A percentile compares a stretch with the other conserved stretches of the same genome.
Conservation (phyloP, 2,797 vertebrate species). For the Rhabdomys pumilio region DNA sequence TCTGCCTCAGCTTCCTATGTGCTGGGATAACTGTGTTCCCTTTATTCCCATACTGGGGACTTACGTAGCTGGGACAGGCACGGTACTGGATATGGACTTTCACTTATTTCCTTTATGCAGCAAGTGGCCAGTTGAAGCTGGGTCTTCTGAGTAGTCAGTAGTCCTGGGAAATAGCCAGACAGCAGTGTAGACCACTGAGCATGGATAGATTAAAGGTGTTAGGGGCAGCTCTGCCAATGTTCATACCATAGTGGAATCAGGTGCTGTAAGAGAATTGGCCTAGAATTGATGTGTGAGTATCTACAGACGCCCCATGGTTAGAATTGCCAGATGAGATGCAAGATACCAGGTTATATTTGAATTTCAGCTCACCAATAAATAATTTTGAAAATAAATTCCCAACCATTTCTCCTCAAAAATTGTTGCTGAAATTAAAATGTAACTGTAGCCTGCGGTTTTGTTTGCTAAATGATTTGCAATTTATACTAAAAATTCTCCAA, state of each 20-base stretch:
- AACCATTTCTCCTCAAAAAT: not conserved
- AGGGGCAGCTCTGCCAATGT: not conserved
- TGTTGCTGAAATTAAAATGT: constrained; percentile 26
- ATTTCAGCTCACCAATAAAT: not conserved
- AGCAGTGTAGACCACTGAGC: not conserved
- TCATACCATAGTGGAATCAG: not conserved
- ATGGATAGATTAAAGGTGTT: not conserved
- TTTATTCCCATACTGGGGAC: not conserved
- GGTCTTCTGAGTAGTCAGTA: not conserved
- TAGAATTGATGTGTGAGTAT: not conserved
- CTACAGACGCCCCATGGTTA: not conserved
- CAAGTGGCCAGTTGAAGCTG: not conserved
- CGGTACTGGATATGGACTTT: not conserved
- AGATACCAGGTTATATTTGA: constrained; percentile 13
- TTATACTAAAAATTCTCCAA: not conserved
- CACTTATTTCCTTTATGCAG: not conserved
- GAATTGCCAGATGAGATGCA: not conserved
- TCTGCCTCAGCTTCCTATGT: not conserved
- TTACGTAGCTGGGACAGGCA: not conserved
- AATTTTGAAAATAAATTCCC: not conserved
- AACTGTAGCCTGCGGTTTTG: constrained; percentile 47
- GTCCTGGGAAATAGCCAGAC: not conserved
- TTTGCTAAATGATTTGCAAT: constrained; percentile 33
- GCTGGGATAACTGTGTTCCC: not conserved
- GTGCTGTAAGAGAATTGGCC: not conserved